phyloP scores from a whole-genome alignment of 2,797 vertebrate species.

The Danio tinwini region DNA sequence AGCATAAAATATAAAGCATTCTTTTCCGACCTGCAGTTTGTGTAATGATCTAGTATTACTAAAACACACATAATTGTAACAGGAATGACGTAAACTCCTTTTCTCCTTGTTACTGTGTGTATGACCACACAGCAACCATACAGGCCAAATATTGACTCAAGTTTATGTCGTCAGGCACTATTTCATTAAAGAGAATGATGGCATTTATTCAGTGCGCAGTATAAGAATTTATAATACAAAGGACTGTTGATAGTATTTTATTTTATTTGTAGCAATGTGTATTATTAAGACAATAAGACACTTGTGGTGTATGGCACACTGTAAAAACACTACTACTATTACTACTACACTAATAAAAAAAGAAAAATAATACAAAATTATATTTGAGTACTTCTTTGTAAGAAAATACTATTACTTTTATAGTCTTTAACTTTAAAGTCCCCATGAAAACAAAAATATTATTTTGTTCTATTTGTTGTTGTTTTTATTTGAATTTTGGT shows the following conservation, averaged over 20 bases:
- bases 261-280: neutral
- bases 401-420: too few species aligned
- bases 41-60: neutral
- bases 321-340: too few species aligned
- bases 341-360: too few species aligned
- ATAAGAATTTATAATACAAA: neutral
- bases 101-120: neutral
- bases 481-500: too few species aligned
- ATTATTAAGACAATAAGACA: neutral
- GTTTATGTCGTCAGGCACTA: neutral
- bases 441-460: too few species aligned
- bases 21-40: neutral
- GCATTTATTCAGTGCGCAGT: neutral
- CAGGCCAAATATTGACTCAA: constrained; percentile 20
- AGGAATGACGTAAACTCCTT: neutral
- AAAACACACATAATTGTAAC: constrained; percentile 9
- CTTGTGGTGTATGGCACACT: neutral
- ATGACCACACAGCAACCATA: constrained; percentile 15
- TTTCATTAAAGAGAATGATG: neutral
- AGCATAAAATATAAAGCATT: neutral
- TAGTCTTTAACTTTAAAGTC: too few species aligned
- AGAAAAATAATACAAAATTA: too few species aligned
- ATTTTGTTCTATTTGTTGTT: too few species aligned
- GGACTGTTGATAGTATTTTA: neutral
- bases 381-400: too few species aligned